phyloP scores from a whole-genome alignment of 2,888 invertebrate genomes.

The Philonicus albiceps region DNA sequence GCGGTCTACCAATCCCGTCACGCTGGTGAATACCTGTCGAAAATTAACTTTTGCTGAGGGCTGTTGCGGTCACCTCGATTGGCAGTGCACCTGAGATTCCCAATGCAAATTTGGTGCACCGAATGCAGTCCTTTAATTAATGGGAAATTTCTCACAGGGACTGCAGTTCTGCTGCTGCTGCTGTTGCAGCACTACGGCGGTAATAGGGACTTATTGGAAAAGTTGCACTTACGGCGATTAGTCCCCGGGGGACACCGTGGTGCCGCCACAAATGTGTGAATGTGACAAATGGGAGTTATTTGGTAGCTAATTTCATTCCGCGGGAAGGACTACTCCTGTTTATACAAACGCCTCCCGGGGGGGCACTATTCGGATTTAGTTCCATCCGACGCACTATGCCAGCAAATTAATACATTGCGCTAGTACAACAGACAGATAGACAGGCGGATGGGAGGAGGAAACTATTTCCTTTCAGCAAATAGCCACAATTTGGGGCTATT shows the following conservation, averaged over 20 bases:
- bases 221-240: constrained; percentile 23
- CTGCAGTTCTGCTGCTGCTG: not conserved
- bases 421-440: not conserved
- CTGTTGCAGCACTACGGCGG: not conserved
- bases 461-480: not conserved
- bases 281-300: constrained; percentile 18
- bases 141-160: not conserved
- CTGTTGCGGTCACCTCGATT: not conserved
- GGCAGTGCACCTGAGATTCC: constrained; percentile 5
- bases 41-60: not conserved
- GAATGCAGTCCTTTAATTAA: constrained; percentile 23
- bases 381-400: not conserved
- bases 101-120: constrained; percentile 2
- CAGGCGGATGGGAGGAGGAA: not conserved
- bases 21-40: not conserved
- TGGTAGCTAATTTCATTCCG: not conserved
- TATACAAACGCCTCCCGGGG: not conserved
- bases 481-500: not conserved
- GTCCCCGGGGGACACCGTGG: not conserved
- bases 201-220: constrained; percentile 23
- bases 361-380: not conserved
- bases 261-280: not conserved
- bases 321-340: not conserved
- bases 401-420: not conserved
- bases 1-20: not conserved